phyloP scores from a whole-genome alignment of 53 echinoderm and acorn worm genomes.

The Echinometra lucunter region DNA sequence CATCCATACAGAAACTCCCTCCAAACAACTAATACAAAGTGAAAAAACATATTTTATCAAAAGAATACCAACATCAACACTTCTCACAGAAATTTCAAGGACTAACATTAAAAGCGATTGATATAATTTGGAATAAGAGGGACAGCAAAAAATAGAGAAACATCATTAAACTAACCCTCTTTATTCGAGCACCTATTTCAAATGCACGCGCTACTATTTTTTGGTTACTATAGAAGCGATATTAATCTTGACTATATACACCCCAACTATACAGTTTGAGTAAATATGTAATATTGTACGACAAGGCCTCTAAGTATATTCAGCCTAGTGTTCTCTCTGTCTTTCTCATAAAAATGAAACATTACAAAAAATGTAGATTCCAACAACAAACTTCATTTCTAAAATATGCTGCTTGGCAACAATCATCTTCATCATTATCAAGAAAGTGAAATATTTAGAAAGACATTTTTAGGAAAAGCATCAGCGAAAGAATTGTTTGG shows the following conservation, averaged over 20 bases:
- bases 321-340: background rate
- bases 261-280: background rate
- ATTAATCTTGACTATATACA: background rate
- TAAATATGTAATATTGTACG: background rate
- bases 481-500: background rate
- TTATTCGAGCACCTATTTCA: background rate
- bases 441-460: background rate
- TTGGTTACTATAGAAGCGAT: background rate
- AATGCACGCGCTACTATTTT: background rate
- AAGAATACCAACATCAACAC: background rate
- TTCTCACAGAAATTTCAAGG: background rate
- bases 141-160: background rate
- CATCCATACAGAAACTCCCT: background rate
- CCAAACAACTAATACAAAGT: background rate
- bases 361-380: background rate
- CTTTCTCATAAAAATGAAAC: background rate
- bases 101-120: background rate
- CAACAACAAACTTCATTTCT: background rate
- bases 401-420: background rate
- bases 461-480: background rate
- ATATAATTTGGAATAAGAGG: background rate
- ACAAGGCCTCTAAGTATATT: background rate
- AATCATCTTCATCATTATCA: background rate
- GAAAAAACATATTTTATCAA: background rate
- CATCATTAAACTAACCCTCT: background rate